A percentile compares a stretch with the other conserved stretches of the same genome.
These are phyloP conservation scores for Dendrolimus houi DNA, from an alignment of 2,888 invertebrate species.

Conservation along the genomic window DNA sequence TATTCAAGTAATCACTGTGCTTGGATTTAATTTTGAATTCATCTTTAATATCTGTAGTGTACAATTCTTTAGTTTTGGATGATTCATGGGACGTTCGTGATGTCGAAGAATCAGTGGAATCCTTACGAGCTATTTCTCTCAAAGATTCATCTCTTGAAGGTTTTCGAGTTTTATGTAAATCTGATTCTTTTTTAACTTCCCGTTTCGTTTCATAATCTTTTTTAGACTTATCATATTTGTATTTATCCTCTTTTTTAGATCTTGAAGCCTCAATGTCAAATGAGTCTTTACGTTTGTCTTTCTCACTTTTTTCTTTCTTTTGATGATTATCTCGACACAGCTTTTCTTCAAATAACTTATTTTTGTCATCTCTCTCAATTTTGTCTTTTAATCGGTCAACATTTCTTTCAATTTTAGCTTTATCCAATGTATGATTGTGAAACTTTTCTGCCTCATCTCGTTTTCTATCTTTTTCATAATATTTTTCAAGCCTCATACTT, in stretches of 20 bases:
- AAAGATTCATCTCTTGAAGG: slow-evolving; percentile 60
- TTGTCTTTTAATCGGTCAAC: slow-evolving; percentile 42
- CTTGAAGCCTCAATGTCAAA: slow-evolving; percentile 36
- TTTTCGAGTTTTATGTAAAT: slow-evolving; percentile 50
- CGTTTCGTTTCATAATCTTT: slow-evolving; percentile 57
- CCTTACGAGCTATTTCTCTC: slow-evolving; percentile 61
- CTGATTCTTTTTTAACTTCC: slow-evolving; percentile 61
- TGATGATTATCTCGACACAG: slow-evolving; percentile 65
- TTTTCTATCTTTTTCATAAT: slow-evolving; percentile 47
- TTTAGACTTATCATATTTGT: slow-evolving; percentile 57
- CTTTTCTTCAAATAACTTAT: slow-evolving; percentile 45
- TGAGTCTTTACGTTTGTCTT: slow-evolving; percentile 51
- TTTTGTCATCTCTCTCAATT: slow-evolving; percentile 40
- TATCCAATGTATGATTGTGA: slow-evolving; percentile 30
- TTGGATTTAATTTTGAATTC: slow-evolving; percentile 49
- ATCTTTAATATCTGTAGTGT: slow-evolving; percentile 50
- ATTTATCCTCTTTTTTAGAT: slow-evolving; percentile 65
- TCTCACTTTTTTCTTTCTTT: slow-evolving; percentile 59
- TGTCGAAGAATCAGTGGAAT: slow-evolving; percentile 67
- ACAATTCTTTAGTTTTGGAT: slow-evolving; percentile 50
- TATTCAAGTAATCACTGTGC: slow-evolving; percentile 62
- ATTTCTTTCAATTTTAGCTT: slow-evolving; percentile 38
- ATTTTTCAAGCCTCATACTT: background rate
- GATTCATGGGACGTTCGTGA: slow-evolving; percentile 67
- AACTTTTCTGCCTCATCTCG: slow-evolving; percentile 39